Base-by-base conservation (phyloP, 2,797 vertebrate genomes). In the Synanceia verrucosa region DNA sequence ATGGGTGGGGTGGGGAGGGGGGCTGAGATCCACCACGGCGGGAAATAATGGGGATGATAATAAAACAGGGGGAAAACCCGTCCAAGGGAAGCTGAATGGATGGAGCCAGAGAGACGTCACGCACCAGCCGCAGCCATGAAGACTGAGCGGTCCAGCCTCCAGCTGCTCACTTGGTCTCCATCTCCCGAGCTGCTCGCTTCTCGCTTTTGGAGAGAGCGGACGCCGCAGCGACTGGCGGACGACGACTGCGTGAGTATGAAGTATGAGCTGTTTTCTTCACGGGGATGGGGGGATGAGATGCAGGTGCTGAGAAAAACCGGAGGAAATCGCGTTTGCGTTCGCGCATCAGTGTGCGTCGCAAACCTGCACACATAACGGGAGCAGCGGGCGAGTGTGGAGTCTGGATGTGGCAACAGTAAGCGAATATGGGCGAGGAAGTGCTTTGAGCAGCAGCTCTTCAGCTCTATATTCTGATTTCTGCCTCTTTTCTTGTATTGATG, bases 51-150 rank as follows among this genome's bases (percentile, higher is more conserved):
- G 87, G 81, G 81, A 78, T 50, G 79, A 83, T 84, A 84, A 92
- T 90, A 88, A 91, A 90, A 85, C 65, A 59, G 86, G 87, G 83
- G 93, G 88, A 81, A 79, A 88, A 88, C 86, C 91, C 92, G 81
- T 89, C 86, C 79, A 88, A 87, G 88, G 87, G 92, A 88, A 90
- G 88, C 94, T 96, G 95, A 96, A 94, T 96, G 95, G 95, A 95
- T 86, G 93, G 93, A 86, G 87, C 90, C 82, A 76, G 73, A 79
- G 88, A 92, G 86, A 95, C 96, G 96, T 97, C 96, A 97, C 91
- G 71, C n/a, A 50, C 52, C 85, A 89, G 91, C 93, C 65, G 94
- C 94, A 93, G 87, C 93, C 94, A 93, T 90, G 94, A 88, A 91
- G 91, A 91, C 85, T 56, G 81, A 60, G 85, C 84, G 78, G 71